Conservation (phyloP, 2,888 invertebrate genomes). For the Labia minor region DNA sequence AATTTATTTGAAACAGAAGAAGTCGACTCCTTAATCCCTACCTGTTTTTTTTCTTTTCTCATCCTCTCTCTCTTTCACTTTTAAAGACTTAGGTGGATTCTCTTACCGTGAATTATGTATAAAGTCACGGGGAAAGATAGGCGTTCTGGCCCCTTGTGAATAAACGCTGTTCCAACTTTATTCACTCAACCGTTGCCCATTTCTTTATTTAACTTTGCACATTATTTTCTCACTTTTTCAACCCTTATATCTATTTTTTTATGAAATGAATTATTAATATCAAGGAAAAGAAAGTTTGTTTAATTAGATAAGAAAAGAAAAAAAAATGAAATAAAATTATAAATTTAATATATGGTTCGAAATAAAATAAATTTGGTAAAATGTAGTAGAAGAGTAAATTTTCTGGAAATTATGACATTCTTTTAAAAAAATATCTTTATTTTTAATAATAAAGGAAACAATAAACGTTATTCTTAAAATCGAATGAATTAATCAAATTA, state of each 20-base stretch:
- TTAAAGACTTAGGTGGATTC: background rate
- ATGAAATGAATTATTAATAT: background rate
- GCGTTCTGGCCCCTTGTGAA: background rate
- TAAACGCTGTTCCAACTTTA: background rate
- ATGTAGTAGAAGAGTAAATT: too few relatives aligned
- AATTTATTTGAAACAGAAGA: conserved; percentile 13
- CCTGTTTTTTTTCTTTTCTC: background rate
- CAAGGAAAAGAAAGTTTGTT: background rate
- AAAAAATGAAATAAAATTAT: too few relatives aligned
- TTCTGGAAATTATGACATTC: too few relatives aligned
- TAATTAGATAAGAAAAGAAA: background rate
- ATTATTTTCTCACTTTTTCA: background rate
- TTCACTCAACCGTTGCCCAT: background rate
- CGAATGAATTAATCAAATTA: too few relatives aligned
- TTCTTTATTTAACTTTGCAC: conserved; percentile 1
- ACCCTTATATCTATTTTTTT: background rate
- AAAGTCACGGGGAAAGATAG: background rate
- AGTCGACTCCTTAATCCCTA: background rate
- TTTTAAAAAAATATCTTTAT: too few relatives aligned
- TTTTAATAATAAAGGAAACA: too few relatives aligned
- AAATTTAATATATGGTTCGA: too few relatives aligned
- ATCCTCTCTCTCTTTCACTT: background rate
- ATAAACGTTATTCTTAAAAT: too few relatives aligned
- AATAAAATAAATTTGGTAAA: too few relatives aligned
- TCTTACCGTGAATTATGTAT: conserved; percentile 3